phyloP scores from a whole-genome alignment of 2,797 vertebrate genomes.

The Thripadectes ignobilis region DNA sequence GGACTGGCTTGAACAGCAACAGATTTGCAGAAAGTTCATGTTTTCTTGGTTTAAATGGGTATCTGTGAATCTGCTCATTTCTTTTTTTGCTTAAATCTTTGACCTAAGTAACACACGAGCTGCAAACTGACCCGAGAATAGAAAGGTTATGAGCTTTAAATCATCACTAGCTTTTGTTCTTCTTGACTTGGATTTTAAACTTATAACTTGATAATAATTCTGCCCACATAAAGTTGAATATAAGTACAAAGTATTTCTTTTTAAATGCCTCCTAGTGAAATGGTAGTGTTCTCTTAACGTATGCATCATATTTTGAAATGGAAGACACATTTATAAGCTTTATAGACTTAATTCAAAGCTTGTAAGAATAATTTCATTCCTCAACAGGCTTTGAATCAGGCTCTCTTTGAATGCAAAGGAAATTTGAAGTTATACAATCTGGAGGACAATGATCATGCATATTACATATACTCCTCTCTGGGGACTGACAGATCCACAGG shows the following conservation, averaged over 20 bases:
- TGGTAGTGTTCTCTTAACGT: background rate
- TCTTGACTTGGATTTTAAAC: background rate
- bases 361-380: background rate
- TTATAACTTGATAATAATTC: background rate
- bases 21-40: background rate
- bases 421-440: background rate
- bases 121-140: background rate
- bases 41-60: background rate
- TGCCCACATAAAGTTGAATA: background rate
- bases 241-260: background rate
- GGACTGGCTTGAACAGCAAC: background rate
- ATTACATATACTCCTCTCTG: background rate
- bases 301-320: background rate
- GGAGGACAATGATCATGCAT: background rate
- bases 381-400: background rate
- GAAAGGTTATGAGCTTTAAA: background rate
- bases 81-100: background rate
- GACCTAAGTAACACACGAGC: fast-evolving
- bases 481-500: background rate
- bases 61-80: background rate
- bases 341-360: background rate
- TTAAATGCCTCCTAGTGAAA: background rate
- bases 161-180: background rate
- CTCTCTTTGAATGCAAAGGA: background rate
- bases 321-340: background rate